These are phyloP conservation scores for Pelobates fuscus DNA, from an alignment of 2,113 vertebrate species.

Conservation along the genomic window DNA sequence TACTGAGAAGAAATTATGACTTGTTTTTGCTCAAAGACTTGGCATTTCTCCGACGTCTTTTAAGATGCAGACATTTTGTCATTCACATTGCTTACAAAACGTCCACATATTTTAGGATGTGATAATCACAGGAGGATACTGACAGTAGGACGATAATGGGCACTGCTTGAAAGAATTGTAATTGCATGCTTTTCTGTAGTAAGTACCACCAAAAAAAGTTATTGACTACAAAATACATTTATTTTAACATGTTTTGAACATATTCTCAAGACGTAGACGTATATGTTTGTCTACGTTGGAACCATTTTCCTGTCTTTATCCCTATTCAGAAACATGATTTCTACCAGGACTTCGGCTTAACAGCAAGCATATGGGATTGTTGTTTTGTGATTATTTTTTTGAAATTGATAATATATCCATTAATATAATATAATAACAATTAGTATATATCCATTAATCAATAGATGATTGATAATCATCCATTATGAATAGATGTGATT, in stretches of 20 bases:
- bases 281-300: constrained; percentile 7
- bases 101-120: too few relatives aligned
- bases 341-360: constrained; percentile 60
- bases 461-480: constrained; percentile 10
- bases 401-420: too few relatives aligned
- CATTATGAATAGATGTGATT: neutral
- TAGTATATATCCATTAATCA: too few relatives aligned
- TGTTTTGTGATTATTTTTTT: neutral
- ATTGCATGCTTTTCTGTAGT: neutral
- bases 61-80: too few relatives aligned
- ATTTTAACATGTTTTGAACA: neutral
- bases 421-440: too few relatives aligned
- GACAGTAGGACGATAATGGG: too few relatives aligned
- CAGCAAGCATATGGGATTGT: constrained; percentile 6
- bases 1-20: too few relatives aligned
- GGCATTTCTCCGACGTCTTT: too few relatives aligned
- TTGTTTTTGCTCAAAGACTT: too few relatives aligned
- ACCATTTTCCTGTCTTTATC: constrained; percentile 51
- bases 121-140: too few relatives aligned
- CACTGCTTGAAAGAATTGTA: too few relatives aligned
- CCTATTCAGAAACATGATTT: constrained; percentile 57
- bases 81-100: too few relatives aligned
- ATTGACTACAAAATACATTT: constrained; percentile 8
- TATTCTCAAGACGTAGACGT: neutral
- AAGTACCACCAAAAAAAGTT: neutral